Conservation (phyloP, 1,140 invertebrate genomes). For the Stenopsyche tienmushanensis region DNA sequence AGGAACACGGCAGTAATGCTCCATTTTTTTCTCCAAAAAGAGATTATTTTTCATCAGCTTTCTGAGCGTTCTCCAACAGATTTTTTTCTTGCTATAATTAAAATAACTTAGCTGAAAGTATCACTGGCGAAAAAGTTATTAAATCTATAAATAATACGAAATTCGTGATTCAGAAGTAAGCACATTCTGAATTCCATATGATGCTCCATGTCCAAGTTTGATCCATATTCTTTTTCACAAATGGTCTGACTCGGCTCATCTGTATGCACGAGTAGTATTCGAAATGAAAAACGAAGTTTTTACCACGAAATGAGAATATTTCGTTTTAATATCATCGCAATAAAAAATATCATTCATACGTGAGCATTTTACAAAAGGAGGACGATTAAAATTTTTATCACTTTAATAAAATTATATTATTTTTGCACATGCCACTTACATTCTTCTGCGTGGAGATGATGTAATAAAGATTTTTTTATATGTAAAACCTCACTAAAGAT, state of each 20-base stretch:
- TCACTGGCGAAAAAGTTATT: too few relatives aligned
- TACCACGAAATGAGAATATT: conserved; percentile 10
- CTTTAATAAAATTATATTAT: not conserved
- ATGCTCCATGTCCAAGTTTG: not conserved
- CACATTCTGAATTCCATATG: not conserved
- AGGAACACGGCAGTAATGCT: too few relatives aligned
- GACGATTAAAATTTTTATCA: not conserved
- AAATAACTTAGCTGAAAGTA: too few relatives aligned
- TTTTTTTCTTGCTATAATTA: too few relatives aligned
- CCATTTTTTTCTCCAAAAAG: too few relatives aligned
- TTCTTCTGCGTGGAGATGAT: too few relatives aligned
- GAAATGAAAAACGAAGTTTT: conserved; percentile 13
- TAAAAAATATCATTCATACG: conserved; percentile 11
- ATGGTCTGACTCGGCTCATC: not conserved
- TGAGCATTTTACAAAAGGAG: conserved; percentile 3
- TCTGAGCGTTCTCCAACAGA: too few relatives aligned
- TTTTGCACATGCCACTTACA: not conserved
- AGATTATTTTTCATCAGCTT: too few relatives aligned
- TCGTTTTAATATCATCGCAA: conserved; percentile 11
- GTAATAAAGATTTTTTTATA: too few relatives aligned
- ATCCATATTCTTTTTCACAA: not conserved
- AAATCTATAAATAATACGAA: too few relatives aligned
- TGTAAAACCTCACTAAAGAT: not conserved
- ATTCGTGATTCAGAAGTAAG: too few relatives aligned
- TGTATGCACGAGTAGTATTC: not conserved